Base-by-base conservation (phyloP, 2,113 vertebrate species). In the Oryzias melastigma region DNA sequence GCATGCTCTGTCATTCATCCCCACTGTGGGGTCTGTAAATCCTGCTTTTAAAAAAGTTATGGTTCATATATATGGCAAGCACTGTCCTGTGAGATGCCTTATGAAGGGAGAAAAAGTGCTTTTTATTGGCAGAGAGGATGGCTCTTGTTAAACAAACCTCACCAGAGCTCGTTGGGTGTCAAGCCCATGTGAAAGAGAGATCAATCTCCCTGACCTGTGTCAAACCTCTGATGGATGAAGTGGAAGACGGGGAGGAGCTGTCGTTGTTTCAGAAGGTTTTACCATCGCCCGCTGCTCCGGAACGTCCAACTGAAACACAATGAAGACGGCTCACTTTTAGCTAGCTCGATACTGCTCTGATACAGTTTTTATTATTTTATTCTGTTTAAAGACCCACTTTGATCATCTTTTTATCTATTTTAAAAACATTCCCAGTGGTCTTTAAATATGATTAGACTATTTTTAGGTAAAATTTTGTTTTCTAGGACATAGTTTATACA, bases 1-100 rank as follows among this genome's bases (percentile, higher is more conserved):
- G 68, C 53, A 48, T 25, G 62, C 58, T 65, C 68, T 77, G 80
- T 74, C 82, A 81, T 83, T 82, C 82, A 85, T 85, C 78, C 63
- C 65, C 64, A 65, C 71, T 54, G 64, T 62, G 83, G 73, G 85
- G 84, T 90, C 81, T 78, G 87, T 91, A 91, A 90, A 90, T 91
- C 73, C 68, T 27, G 46, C 71, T 60, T 82, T 85, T 75, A 80
- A 83, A 88, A 62, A 87, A 73, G 69, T 87, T 83, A 86, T 80
- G 70, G 79, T 78, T 80, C 69, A 85, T 86, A 79, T 84, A 79
- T 83, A 83, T 49, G 67, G 68, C 27, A 14, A 66, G 61, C 7
- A 7, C 62, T 62, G 64, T 50, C 81, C 54, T 58, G 63, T 57
- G 71, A 77, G 77, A 78, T 51, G 77, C 73, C 69, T 62, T 61